phyloP scores from a whole-genome alignment of 2,113 vertebrate species.

The Cervus canadensis region DNA sequence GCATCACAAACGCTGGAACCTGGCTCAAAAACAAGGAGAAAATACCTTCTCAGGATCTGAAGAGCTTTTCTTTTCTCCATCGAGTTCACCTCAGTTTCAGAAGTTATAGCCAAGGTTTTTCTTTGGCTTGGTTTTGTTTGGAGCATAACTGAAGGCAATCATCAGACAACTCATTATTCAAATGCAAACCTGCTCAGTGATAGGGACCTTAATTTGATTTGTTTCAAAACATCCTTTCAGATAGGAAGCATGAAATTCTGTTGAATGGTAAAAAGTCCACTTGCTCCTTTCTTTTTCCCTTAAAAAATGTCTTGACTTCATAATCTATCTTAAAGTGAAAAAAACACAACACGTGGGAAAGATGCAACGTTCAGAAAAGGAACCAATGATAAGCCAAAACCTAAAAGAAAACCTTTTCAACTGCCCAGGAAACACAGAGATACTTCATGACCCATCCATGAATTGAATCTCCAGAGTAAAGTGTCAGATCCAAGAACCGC shows the following conservation, averaged over 20 bases:
- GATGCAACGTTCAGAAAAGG: not conserved
- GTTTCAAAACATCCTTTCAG: not conserved
- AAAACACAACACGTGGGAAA: not conserved
- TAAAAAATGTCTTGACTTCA: not conserved
- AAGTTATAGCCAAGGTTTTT: slow-evolving; percentile 62
- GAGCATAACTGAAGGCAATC: slow-evolving; percentile 12
- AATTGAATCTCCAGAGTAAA: not conserved
- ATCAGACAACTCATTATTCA: slow-evolving; percentile 40
- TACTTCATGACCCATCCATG: not conserved
- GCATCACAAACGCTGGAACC: slow-evolving; percentile 42
- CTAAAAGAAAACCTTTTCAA: not conserved
- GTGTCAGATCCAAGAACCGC: not conserved
- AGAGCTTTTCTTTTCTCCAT: slow-evolving; percentile 41
- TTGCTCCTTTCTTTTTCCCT: not conserved
- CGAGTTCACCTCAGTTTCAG: slow-evolving; percentile 58
- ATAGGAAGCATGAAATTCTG: not conserved
- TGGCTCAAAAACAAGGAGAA: slow-evolving; percentile 58
- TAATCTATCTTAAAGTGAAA: not conserved
- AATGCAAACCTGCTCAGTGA: slow-evolving; percentile 25
- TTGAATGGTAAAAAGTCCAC: not conserved
- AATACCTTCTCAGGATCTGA: slow-evolving; percentile 47
- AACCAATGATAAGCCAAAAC: not conserved
- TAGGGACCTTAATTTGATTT: slow-evolving; percentile 15
- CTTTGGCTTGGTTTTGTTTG: slow-evolving; percentile 39
- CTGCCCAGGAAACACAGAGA: not conserved